Evolutionary conservation across 2,113 vertebrate species (phyloP).

Genomic region (Gymnocephalus cernua): DNA sequence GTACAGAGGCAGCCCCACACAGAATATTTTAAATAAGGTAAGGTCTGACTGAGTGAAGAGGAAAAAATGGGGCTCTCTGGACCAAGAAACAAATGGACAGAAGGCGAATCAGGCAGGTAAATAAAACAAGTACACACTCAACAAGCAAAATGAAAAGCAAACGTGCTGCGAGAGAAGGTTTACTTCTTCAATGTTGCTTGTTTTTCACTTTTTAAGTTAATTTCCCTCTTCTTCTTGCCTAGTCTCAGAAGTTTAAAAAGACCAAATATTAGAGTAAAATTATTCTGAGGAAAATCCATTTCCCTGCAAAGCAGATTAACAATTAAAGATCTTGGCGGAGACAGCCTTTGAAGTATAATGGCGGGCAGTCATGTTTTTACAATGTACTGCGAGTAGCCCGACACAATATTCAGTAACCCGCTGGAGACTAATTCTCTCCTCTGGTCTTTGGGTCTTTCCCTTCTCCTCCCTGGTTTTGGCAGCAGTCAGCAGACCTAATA

Average conservation of each 20-base stretch:
- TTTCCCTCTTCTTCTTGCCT: conserved; percentile 1
- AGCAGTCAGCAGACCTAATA: conserved; percentile 40
- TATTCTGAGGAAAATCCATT: conserved; percentile 62
- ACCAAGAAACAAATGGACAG: conserved; percentile 12
- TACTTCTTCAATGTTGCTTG: conserved; percentile 20
- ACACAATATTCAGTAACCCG: conserved; percentile 29
- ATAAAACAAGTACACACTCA: conserved; percentile 2
- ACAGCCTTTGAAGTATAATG: conserved; percentile 64
- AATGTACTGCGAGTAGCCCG: conserved; percentile 26
- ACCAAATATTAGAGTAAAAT: conserved; percentile 55
- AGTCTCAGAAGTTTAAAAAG: conserved; percentile 27
- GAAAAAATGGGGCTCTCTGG: not conserved
- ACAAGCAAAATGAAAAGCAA: conserved; percentile 11
- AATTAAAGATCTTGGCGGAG: conserved; percentile 65
- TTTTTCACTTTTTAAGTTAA: conserved; percentile 16
- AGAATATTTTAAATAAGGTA: conserved; percentile 12
- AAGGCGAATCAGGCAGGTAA: not conserved
- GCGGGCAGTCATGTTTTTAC: conserved; percentile 35
- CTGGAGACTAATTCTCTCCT: conserved; percentile 36
- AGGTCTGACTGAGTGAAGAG: conserved; percentile 9
- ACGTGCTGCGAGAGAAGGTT: not conserved
- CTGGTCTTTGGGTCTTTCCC: conserved; percentile 37
- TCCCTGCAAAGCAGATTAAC: conserved; percentile 61
- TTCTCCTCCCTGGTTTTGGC: conserved; percentile 30
- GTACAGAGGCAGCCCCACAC: not conserved